These are phyloP conservation scores for Agrypnia vestita DNA, from an alignment of 1,140 invertebrate genomes.

Conservation along the genomic window DNA sequence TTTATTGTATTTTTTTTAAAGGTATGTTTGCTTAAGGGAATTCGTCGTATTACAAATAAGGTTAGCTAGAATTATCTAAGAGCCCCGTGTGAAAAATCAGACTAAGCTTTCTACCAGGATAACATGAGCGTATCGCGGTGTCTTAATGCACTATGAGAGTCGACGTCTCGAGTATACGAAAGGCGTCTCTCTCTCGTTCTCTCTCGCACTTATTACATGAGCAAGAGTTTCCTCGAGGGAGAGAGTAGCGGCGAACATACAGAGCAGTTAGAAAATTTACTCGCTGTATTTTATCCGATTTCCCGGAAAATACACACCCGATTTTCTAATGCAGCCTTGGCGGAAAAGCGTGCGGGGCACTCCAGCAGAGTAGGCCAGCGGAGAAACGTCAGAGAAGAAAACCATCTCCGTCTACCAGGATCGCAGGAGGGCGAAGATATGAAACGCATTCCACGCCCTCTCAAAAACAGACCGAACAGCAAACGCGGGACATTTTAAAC, in stretches of 20 bases:
- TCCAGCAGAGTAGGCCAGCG: slow-evolving; percentile 32
- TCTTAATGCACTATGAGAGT: background rate
- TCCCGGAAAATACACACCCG: slow-evolving; percentile 46
- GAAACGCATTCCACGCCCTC: slow-evolving; percentile 12
- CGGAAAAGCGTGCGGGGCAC: slow-evolving; percentile 38
- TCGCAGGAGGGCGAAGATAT: slow-evolving; percentile 19
- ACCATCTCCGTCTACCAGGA: slow-evolving; percentile 50
- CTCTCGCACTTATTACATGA: slow-evolving; percentile 5
- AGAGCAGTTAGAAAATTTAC: slow-evolving; percentile 14
- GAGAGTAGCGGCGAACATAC: background rate
- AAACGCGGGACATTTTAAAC: too few species aligned
- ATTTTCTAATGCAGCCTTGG: slow-evolving; percentile 60
- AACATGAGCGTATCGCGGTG: slow-evolving; percentile 44
- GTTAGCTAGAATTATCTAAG: slow-evolving; percentile 55
- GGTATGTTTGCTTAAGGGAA: background rate
- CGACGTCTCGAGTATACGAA: slow-evolving; percentile 16
- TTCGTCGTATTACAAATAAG: background rate
- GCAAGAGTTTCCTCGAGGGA: background rate
- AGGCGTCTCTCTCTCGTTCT: slow-evolving; percentile 5
- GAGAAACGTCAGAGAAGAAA: slow-evolving; percentile 60
- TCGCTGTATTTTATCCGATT: slow-evolving; percentile 3
- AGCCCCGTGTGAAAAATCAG: slow-evolving; percentile 62
- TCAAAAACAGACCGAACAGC: background rate
- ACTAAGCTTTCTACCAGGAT: slow-evolving; percentile 58
- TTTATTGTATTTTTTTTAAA: background rate